Conservation (phyloP, 64 coral and sea anemone genomes). For the Hydrozoanthus tunicans region DNA sequence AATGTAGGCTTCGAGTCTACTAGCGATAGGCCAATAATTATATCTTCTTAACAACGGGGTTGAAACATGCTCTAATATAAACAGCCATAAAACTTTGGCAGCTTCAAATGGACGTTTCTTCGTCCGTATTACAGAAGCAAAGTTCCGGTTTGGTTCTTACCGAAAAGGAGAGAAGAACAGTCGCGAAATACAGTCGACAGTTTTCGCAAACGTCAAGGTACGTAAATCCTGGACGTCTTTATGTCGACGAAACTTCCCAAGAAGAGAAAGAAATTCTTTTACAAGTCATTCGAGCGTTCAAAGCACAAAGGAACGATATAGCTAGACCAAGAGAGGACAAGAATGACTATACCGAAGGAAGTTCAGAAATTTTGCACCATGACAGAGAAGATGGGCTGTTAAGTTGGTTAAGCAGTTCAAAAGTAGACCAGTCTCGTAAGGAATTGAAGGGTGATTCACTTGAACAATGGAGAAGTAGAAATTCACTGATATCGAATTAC, state of each 20-base stretch:
- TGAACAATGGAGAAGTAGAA: background rate
- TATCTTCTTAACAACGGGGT: too few relatives aligned
- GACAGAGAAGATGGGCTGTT: conserved; percentile 29
- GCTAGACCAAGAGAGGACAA: background rate
- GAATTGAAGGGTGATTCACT: background rate
- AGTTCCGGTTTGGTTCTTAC: background rate
- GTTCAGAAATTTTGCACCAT: background rate
- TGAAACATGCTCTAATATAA: too few relatives aligned
- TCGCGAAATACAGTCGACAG: conserved; percentile 23
- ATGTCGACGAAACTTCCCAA: conserved; percentile 30
- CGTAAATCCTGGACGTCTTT: conserved; percentile 46
- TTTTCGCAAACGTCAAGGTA: conserved; percentile 7
- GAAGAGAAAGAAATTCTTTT: conserved; percentile 23
- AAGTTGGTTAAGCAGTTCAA: background rate
- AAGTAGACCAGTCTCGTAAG: background rate
- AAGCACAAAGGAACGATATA: background rate
- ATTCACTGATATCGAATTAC: background rate
- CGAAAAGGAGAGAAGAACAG: background rate
- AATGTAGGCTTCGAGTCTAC: too few relatives aligned
- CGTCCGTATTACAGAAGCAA: background rate
- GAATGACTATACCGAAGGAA: background rate
- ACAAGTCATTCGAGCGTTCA: conserved; percentile 17
- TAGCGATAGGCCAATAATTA: too few relatives aligned
- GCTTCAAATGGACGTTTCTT: background rate
- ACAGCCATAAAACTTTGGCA: background rate